Conservation (phyloP, 2,888 invertebrate genomes). For the Aporophyla lueneburgensis region DNA sequence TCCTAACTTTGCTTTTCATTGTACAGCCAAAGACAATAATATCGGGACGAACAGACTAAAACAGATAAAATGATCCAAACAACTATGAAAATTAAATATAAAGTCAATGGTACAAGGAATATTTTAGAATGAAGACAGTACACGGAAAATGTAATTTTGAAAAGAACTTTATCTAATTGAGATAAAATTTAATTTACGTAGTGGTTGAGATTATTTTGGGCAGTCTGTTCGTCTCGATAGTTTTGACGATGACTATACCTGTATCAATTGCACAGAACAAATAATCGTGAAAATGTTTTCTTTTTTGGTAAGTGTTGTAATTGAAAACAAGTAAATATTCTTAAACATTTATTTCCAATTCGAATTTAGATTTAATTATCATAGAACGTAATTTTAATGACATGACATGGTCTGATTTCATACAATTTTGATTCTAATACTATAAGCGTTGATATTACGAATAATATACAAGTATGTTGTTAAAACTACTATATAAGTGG, state of each 20-base stretch:
- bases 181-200: no score
- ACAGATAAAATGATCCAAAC: no score
- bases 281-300: not conserved
- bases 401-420: constrained; percentile 15
- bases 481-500: constrained; percentile 17
- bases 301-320: not conserved
- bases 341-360: constrained; percentile 59
- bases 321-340: constrained; percentile 13
- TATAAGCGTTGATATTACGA: constrained; percentile 20
- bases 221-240: no score
- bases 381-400: constrained; percentile 20
- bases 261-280: not conserved
- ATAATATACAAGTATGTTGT: constrained; percentile 10
- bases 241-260: no score
- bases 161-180: no score
- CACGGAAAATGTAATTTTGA: no score
- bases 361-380: constrained; percentile 26
- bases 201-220: no score
- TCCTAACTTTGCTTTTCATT: not conserved
- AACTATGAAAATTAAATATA: no score
- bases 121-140: no score
- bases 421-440: constrained; percentile 23
- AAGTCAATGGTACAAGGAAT: no score
- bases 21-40: no score
- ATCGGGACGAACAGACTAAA: no score